Evolutionary conservation across 2,888 invertebrate genomes (phyloP).

Genomic region (Catocala fraxini): DNA sequence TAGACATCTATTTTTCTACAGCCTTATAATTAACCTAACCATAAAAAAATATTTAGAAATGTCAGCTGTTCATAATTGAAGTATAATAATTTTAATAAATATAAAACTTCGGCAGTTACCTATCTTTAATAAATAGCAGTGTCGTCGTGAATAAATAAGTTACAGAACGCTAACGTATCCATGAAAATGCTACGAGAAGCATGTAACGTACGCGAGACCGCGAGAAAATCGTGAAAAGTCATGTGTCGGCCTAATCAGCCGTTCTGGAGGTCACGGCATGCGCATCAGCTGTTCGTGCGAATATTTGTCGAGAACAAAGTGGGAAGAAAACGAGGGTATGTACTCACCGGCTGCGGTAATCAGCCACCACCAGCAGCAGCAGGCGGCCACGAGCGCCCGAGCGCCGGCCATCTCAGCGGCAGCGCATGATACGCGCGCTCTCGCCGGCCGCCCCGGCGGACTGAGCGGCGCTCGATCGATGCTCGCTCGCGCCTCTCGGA

Average conservation of each 20-base stretch:
- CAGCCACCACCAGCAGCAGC: constrained; percentile 87
- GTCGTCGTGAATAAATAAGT: constrained; percentile 34
- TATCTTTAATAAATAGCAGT: no score
- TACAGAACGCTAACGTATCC: constrained; percentile 56
- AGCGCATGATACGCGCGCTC: constrained; percentile 87
- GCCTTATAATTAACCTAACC: neutral
- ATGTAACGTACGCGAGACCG: constrained; percentile 53
- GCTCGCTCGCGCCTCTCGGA: constrained; percentile 72
- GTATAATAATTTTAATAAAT: no score
- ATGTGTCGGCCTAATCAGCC: constrained; percentile 55
- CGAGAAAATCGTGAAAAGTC: constrained; percentile 65
- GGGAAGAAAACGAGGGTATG: constrained; percentile 31
- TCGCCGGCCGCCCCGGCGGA: constrained; percentile 87
- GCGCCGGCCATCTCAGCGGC: constrained; percentile 87
- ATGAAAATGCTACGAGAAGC: constrained; percentile 62
- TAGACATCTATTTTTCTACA: neutral
- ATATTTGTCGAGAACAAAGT: constrained; percentile 13
- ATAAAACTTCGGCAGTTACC: no score
- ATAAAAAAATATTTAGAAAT: neutral
- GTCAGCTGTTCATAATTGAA: neutral
- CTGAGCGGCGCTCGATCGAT: constrained; percentile 78
- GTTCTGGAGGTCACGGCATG: constrained; percentile 50
- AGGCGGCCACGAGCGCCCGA: constrained; percentile 87
- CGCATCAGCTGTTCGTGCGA: constrained; percentile 73
- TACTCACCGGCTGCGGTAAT: constrained; percentile 86